phyloP scores from a whole-genome alignment of 2,113 vertebrate genomes.

The Sterrhoptilus dennistouni region DNA sequence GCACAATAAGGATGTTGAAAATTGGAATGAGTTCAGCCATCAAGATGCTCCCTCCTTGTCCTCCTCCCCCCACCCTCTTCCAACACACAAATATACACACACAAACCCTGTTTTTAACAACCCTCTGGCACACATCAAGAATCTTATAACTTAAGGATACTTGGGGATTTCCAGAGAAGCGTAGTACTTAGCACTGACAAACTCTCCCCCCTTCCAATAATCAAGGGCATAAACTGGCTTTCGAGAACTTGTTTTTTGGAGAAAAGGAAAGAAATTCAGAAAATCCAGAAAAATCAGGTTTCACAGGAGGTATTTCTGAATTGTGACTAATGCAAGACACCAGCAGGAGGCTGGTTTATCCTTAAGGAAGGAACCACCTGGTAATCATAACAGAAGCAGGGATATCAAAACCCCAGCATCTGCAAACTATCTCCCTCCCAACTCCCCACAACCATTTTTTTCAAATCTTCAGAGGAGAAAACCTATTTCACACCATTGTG shows the following conservation, averaged over 20 bases:
- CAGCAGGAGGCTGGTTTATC: background rate
- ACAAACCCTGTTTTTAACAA: background rate
- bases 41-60: background rate
- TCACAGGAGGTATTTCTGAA: background rate
- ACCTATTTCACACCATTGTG: background rate
- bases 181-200: background rate
- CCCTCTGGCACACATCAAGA: background rate
- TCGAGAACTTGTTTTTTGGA: background rate
- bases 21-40: background rate
- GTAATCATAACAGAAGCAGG: background rate
- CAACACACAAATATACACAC: background rate
- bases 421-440: background rate
- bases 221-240: background rate
- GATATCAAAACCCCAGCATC: background rate
- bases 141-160: background rate
- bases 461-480: background rate
- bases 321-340: background rate
- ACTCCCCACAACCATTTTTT: background rate
- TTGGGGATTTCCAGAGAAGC: background rate
- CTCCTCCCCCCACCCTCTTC: accelerated
- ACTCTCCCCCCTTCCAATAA: background rate
- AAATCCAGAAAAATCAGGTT: background rate
- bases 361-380: background rate
- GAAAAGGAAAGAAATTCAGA: background rate
- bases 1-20: background rate